These are phyloP conservation scores for Ctenochaetus hawaiiensis DNA, from an alignment of 2,797 vertebrate genomes.

Conservation along the genomic window DNA sequence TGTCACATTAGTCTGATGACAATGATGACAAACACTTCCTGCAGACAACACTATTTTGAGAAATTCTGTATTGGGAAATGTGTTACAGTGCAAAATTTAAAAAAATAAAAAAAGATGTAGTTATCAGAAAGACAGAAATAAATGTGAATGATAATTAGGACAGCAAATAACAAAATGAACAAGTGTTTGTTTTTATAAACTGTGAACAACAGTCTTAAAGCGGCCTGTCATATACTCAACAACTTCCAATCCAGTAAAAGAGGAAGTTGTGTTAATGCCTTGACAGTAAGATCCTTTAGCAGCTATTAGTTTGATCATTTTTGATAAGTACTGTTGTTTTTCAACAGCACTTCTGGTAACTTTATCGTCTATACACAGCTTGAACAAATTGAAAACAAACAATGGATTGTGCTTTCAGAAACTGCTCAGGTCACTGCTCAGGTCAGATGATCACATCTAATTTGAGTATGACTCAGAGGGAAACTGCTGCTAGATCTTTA, in stretches of 20 bases:
- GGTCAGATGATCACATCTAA: not conserved
- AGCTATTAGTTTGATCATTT: not conserved
- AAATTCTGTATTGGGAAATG: constrained; percentile 18
- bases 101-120: not conserved
- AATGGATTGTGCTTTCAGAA: not conserved
- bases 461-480: not conserved
- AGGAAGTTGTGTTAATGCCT: constrained; percentile 45
- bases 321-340: constrained; percentile 5
- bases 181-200: not conserved
- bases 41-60: not conserved
- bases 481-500: not conserved
- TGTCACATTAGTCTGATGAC: not conserved
- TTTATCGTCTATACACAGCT: not conserved
- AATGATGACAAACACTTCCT: constrained; percentile 2
- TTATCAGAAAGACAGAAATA: constrained; percentile 7
- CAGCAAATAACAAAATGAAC: not conserved
- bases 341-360: not conserved
- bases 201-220: constrained; percentile 4
- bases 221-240: not conserved
- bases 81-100: not conserved
- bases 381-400: not conserved
- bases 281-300: not conserved
- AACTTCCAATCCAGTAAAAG: constrained; percentile 26
- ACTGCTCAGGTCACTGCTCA: not conserved
- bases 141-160: not conserved